Evolutionary conservation across 2,113 vertebrate genomes (phyloP).

Genomic region (Spea multiplicata): DNA sequence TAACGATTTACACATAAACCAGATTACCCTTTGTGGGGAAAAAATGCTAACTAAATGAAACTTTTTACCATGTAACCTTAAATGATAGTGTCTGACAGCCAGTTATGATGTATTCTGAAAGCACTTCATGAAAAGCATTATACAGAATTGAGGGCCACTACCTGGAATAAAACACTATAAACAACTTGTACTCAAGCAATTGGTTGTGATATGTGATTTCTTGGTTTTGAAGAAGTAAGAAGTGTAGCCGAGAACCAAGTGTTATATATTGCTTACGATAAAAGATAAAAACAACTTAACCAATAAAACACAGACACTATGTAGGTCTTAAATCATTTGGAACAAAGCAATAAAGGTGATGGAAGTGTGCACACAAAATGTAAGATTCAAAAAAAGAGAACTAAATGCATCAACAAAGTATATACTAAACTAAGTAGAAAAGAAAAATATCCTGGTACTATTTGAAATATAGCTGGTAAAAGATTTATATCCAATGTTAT

Average conservation of each 20-base stretch:
- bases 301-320: conserved; percentile 43
- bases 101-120: conserved; percentile 28
- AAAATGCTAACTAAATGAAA: conserved; percentile 1
- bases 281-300: conserved; percentile 29
- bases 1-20: no score
- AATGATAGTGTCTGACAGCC: conserved; percentile 14
- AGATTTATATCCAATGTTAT: conserved; percentile 16
- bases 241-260: conserved; percentile 15
- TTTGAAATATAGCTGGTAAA: conserved; percentile 4
- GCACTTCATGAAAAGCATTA: conserved; percentile 18
- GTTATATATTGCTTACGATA: conserved; percentile 42
- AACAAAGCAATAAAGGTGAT: conserved; percentile 47
- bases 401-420: conserved; percentile 45
- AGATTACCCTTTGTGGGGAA: not conserved
- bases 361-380: conserved; percentile 38
- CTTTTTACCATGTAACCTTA: conserved; percentile 1
- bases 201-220: conserved; percentile 29
- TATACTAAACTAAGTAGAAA: not conserved
- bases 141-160: conserved; percentile 9
- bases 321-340: conserved; percentile 43
- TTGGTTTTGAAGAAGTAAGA: conserved; percentile 4
- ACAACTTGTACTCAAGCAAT: conserved; percentile 11
- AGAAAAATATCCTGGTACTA: conserved; percentile 4
- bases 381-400: conserved; percentile 39
- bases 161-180: conserved; percentile 30